Percentiles rank a stretch among this genome's conserved stretches.
These are phyloP conservation scores for Latrodectus hesperus DNA, from an alignment of 2,888 invertebrate genomes.

Conservation along the genomic window DNA sequence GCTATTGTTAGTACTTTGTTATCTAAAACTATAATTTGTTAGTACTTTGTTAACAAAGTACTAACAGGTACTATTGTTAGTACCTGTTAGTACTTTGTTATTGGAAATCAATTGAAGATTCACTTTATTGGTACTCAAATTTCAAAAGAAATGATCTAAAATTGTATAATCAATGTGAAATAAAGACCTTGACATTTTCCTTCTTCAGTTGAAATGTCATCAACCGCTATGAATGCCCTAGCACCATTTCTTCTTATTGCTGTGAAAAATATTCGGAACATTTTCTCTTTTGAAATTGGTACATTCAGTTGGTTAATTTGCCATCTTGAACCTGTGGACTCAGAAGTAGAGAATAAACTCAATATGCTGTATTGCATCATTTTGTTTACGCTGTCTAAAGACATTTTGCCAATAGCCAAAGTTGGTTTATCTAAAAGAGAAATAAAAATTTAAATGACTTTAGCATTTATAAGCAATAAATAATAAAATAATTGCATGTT, in stretches of 20 bases:
- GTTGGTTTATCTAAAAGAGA: constrained; percentile 30
- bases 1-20: no score
- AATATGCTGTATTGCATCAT: constrained; percentile 32
- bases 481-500: not conserved
- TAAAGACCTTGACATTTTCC: constrained; percentile 8
- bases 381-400: constrained; percentile 24
- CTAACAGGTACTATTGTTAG: no score
- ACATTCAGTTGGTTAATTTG: not conserved
- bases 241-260: constrained; percentile 33
- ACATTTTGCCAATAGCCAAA: constrained; percentile 34
- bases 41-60: no score
- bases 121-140: no score
- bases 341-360: not conserved
- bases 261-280: constrained; percentile 41
- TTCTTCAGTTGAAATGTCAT: constrained; percentile 44
- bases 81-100: no score
- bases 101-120: no score
- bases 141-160: no score
- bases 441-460: not conserved
- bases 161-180: no score
- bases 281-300: not conserved
- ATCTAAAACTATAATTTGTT: no score
- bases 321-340: constrained; percentile 32
- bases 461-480: not conserved
- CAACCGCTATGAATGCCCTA: constrained; percentile 45